These are phyloP conservation scores for Drosophila ambigua DNA, from an alignment of 1,140 invertebrate genomes.

Conservation along the genomic window DNA sequence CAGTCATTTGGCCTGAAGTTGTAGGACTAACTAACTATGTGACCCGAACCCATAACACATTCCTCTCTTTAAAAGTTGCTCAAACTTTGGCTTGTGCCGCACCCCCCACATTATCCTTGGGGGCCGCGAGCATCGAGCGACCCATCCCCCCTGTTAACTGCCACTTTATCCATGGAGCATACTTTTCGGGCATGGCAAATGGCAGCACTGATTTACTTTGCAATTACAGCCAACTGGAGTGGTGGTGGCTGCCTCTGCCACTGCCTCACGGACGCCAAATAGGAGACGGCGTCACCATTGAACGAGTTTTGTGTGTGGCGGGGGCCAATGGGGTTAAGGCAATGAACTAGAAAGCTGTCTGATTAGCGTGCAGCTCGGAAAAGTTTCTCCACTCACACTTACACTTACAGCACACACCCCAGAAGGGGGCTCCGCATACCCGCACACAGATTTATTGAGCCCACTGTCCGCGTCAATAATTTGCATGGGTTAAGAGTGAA, in stretches of 20 bases:
- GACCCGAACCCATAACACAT: slow-evolving; percentile 79
- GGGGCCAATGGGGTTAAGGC: slow-evolving; percentile 47
- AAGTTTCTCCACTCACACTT: slow-evolving; percentile 60
- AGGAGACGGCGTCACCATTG: slow-evolving; percentile 1
- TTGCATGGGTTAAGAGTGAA: slow-evolving; percentile 66
- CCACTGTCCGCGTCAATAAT: slow-evolving; percentile 76
- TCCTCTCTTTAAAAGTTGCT: slow-evolving; percentile 76
- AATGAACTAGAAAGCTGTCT: slow-evolving; percentile 82
- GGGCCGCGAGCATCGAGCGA: neutral
- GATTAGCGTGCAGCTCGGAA: slow-evolving; percentile 72
- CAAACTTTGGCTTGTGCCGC: slow-evolving; percentile 48
- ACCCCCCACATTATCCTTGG: slow-evolving; percentile 15
- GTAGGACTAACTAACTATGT: slow-evolving; percentile 71
- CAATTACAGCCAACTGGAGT: slow-evolving; percentile 71
- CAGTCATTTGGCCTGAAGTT: slow-evolving; percentile 55
- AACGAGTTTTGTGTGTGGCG: slow-evolving; percentile 8
- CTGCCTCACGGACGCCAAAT: slow-evolving; percentile 46
- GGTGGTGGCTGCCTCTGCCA: neutral
- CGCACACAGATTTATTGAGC: slow-evolving; percentile 67
- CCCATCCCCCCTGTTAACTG: neutral
- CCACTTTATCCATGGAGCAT: slow-evolving; percentile 28
- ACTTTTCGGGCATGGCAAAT: slow-evolving; percentile 78
- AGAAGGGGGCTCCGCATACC: no score
- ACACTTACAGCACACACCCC: slow-evolving; percentile 23
- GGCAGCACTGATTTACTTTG: slow-evolving; percentile 79